These are phyloP conservation scores for Python bivittatus DNA, from an alignment of 2,113 vertebrate genomes.

Conservation along the genomic window DNA sequence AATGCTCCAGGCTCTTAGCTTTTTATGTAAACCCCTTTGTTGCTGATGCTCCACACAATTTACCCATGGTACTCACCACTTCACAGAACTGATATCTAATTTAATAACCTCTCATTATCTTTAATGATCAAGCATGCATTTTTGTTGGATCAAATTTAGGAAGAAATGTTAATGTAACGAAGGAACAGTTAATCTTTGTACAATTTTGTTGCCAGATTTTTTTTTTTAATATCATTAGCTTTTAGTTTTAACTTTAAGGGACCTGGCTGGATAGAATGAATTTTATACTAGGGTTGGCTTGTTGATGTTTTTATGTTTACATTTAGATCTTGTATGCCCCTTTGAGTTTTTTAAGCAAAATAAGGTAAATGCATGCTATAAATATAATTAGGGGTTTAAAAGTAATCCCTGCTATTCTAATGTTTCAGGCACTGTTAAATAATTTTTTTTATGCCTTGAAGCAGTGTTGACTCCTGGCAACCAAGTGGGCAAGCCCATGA, in stretches of 20 bases:
- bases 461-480: not conserved
- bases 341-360: not conserved
- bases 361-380: not conserved
- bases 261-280: not conserved
- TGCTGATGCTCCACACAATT: slow-evolving; percentile 50
- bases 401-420: not conserved
- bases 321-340: not conserved
- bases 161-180: slow-evolving; percentile 6
- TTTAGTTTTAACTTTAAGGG: not conserved
- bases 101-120: slow-evolving; percentile 45
- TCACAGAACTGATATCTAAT: slow-evolving; percentile 47
- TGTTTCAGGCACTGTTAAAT: not conserved
- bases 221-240: not conserved
- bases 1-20: slow-evolving; percentile 57
- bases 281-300: not conserved
- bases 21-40: slow-evolving; percentile 61
- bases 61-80: slow-evolving; percentile 42
- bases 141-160: slow-evolving; percentile 4
- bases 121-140: not conserved
- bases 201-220: not conserved
- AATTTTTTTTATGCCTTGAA: not conserved
- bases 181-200: not conserved
- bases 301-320: not conserved
- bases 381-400: not conserved
- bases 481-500: not conserved